Conservation (phyloP, 2,113 vertebrate genomes). For the Saccopteryx leptura region DNA sequence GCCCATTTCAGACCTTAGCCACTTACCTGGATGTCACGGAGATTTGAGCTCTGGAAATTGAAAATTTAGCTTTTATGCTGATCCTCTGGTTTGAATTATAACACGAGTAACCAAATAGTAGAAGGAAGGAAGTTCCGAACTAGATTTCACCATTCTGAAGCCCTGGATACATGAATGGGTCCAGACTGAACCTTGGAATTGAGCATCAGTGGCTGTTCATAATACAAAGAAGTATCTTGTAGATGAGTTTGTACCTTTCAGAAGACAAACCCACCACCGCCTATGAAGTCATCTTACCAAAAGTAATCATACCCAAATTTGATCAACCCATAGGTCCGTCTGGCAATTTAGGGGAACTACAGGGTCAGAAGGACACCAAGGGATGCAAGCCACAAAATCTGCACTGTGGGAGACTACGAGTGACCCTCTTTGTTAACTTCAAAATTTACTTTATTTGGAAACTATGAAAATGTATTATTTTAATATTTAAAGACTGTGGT, state of each 20-base stretch:
- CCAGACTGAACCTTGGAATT: neutral
- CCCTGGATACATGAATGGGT: neutral
- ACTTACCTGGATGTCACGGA: neutral
- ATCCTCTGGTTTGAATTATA: neutral
- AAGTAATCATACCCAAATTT: neutral
- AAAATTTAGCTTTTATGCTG: neutral
- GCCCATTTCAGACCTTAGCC: neutral
- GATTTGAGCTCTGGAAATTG: neutral
- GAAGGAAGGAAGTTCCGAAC: neutral
- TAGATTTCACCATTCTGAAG: neutral
- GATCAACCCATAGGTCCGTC: neutral
- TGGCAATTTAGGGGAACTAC: neutral
- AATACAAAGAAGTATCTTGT: neutral
- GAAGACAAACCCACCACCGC: neutral
- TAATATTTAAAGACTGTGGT: constrained; percentile 87
- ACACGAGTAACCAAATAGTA: neutral
- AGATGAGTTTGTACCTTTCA: neutral
- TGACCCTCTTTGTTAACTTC: constrained; percentile 66
- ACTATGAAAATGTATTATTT: constrained; percentile 87
- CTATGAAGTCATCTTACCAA: neutral
- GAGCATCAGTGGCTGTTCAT: neutral
- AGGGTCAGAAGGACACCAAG: neutral
- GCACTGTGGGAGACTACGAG: neutral
- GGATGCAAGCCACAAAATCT: neutral
- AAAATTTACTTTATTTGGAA: constrained; percentile 87